A percentile compares a stretch with the other conserved stretches of the same genome.
phyloP scores from a whole-genome alignment of 2,113 vertebrate species.

The Puffinus mauretanicus region DNA sequence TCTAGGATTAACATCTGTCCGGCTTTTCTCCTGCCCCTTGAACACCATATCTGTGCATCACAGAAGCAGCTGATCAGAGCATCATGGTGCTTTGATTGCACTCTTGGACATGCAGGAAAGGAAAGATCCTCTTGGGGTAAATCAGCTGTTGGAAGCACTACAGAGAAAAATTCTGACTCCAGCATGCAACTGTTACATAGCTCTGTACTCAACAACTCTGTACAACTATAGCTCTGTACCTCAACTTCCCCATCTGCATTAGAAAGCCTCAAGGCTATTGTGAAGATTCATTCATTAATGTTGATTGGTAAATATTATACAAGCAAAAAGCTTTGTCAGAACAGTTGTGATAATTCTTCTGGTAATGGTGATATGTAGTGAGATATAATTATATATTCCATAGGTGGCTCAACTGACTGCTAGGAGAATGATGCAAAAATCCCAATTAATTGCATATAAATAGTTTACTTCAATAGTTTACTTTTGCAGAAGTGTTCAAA shows the following conservation, averaged over 20 bases:
- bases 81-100: neutral
- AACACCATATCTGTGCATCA: neutral
- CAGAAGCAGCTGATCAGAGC: neutral
- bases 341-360: neutral
- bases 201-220: no score
- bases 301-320: neutral
- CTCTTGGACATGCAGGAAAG: neutral
- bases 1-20: neutral
- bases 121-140: neutral
- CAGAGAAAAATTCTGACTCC: neutral
- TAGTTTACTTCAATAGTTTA: neutral
- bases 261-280: neutral
- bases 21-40: neutral
- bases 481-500: neutral
- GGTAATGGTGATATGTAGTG: neutral
- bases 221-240: neutral
- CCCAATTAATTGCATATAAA: neutral
- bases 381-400: neutral
- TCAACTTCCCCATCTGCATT: neutral
- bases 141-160: neutral
- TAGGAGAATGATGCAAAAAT: neutral
- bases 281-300: neutral
- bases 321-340: neutral
- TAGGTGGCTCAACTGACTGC: neutral
- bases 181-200: neutral